phyloP scores from a whole-genome alignment of 2,113 vertebrate species.

The Corvus cornix region DNA sequence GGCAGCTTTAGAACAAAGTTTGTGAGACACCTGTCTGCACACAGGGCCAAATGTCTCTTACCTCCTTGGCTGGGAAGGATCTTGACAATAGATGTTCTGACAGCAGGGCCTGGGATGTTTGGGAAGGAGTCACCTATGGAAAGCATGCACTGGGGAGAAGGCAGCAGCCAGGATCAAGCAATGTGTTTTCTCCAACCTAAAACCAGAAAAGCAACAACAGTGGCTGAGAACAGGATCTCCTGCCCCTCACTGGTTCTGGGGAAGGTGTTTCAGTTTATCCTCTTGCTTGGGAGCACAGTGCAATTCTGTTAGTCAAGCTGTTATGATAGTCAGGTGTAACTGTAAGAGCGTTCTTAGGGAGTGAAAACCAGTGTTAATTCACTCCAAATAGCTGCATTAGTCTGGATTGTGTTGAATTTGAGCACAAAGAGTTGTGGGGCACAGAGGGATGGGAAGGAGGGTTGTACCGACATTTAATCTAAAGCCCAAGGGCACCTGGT shows the following conservation, averaged over 20 bases:
- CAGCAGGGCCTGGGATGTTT: neutral
- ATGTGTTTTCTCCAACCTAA: neutral
- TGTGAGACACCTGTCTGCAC: neutral
- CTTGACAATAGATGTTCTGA: neutral
- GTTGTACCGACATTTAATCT: neutral
- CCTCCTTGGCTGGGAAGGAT: neutral
- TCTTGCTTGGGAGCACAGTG: neutral
- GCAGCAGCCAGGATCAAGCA: neutral
- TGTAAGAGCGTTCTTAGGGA: neutral
- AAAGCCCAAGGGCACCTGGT: neutral
- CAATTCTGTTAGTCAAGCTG: neutral
- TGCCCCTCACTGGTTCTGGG: neutral
- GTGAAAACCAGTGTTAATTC: neutral
- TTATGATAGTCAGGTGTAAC: neutral
- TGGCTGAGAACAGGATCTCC: neutral
- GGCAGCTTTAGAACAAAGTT: neutral
- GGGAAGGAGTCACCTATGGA: neutral
- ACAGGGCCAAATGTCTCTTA: neutral
- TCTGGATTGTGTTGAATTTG: neutral
- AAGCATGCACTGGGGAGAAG: neutral
- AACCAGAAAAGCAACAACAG: neutral
- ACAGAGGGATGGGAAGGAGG: neutral
- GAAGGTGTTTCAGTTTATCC: neutral
- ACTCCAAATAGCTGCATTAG: neutral
- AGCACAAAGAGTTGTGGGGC: neutral